A percentile compares a stretch with the other conserved stretches of the same genome.
Conservation (phyloP, 2,113 vertebrate species). For the Heptranchias perlo region DNA sequence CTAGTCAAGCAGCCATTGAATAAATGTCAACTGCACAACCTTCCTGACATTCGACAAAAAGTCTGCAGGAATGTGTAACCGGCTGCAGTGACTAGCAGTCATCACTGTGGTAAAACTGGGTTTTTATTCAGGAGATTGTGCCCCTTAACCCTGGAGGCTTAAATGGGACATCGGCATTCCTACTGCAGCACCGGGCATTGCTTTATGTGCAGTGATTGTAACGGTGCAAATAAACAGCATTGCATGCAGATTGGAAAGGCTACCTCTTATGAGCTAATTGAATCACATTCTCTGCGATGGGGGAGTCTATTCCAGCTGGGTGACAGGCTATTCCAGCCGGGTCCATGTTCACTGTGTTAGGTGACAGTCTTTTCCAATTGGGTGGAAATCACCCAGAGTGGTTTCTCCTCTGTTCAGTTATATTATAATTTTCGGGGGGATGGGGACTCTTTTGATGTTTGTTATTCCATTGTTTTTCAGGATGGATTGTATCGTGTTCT, state of each 20-base stretch:
- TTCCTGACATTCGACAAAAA: background rate
- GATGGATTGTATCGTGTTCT: background rate
- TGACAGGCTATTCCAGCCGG: background rate
- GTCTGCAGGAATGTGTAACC: background rate
- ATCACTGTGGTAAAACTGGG: background rate
- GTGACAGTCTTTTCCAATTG: background rate
- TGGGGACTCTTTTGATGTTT: background rate
- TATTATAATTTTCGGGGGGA: background rate
- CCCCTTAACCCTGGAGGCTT: too few species aligned
- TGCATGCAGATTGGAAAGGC: background rate
- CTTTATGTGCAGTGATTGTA: background rate
- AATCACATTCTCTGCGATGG: background rate
- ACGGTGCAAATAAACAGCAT: background rate
- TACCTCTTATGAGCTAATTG: background rate
- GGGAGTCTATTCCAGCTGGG: background rate
- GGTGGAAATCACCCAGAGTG: background rate
- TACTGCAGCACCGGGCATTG: background rate
- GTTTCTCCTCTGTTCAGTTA: background rate
- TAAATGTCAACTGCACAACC: constrained; percentile 10
- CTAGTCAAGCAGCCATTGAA: background rate
- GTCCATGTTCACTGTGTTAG: background rate
- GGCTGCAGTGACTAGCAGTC: background rate
- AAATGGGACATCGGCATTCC: background rate
- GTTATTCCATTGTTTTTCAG: background rate
- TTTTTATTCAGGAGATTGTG: background rate